Conservation (phyloP, 2,888 invertebrate genomes). For the Spialia ferax region DNA sequence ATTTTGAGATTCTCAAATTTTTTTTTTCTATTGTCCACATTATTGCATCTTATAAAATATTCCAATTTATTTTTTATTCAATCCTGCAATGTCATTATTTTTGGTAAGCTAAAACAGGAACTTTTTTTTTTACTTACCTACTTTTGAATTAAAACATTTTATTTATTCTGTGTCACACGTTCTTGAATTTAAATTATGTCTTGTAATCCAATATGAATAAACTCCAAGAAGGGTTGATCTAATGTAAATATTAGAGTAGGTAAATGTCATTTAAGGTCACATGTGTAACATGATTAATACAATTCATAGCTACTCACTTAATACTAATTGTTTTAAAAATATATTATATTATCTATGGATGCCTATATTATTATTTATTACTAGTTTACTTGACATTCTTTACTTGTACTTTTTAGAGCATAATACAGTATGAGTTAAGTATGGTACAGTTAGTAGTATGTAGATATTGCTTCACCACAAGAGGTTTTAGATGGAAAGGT, state of each 20-base stretch:
- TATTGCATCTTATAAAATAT: too few species aligned
- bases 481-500: too few species aligned
- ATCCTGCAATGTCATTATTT: constrained; percentile 32
- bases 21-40: too few species aligned
- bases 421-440: too few species aligned
- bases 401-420: too few species aligned
- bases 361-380: too few species aligned
- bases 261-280: constrained; percentile 33
- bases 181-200: constrained; percentile 14
- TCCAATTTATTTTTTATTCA: background rate
- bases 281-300: constrained; percentile 39
- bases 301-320: constrained; percentile 11
- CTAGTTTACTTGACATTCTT: too few species aligned
- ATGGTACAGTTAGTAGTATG: too few species aligned
- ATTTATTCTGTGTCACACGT: constrained; percentile 15
- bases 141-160: constrained; percentile 26
- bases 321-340: background rate
- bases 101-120: background rate
- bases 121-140: too few species aligned
- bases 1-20: too few species aligned
- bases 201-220: constrained; percentile 16
- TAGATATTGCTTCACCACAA: too few species aligned
- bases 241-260: constrained; percentile 15
- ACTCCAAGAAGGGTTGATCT: background rate
- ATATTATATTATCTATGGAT: too few species aligned